Percentiles rank a stretch among this genome's conserved stretches.
Conservation (phyloP, 2,888 invertebrate species). For the Agelastica alni region DNA sequence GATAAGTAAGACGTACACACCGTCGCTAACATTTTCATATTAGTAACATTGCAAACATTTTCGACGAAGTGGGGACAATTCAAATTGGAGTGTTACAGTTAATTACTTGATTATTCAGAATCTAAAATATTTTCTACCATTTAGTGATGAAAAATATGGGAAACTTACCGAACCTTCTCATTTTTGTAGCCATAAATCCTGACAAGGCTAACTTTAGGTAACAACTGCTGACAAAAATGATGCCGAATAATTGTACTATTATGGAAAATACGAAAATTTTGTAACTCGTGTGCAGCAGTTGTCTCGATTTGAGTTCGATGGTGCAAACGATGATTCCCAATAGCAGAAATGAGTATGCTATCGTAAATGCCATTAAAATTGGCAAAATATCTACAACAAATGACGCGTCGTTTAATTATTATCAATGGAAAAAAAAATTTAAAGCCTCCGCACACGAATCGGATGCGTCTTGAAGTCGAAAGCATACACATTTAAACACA, state of each 20-base stretch:
- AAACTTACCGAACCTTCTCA: slow-evolving; percentile 58
- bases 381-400: slow-evolving; percentile 79
- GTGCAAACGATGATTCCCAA: slow-evolving; percentile 74
- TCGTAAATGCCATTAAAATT: slow-evolving; percentile 73
- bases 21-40: too few species aligned
- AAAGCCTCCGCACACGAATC: too few species aligned
- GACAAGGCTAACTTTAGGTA: slow-evolving; percentile 78
- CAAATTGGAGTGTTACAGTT: too few species aligned
- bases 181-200: slow-evolving; percentile 66
- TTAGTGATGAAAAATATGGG: too few species aligned
- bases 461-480: too few species aligned
- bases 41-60: too few species aligned
- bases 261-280: slow-evolving; percentile 80
- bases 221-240: slow-evolving; percentile 70
- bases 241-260: slow-evolving; percentile 70
- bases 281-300: slow-evolving; percentile 86
- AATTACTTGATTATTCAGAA: too few species aligned
- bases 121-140: too few species aligned
- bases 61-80: too few species aligned
- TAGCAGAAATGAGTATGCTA: slow-evolving; percentile 73
- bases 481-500: too few species aligned
- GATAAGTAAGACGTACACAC: too few species aligned
- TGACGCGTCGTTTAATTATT: background rate
- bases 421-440: background rate
- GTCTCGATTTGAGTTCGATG: slow-evolving; percentile 75